Conservation (phyloP, 2,113 vertebrate species). For the Myrmecophaga tridactyla region DNA sequence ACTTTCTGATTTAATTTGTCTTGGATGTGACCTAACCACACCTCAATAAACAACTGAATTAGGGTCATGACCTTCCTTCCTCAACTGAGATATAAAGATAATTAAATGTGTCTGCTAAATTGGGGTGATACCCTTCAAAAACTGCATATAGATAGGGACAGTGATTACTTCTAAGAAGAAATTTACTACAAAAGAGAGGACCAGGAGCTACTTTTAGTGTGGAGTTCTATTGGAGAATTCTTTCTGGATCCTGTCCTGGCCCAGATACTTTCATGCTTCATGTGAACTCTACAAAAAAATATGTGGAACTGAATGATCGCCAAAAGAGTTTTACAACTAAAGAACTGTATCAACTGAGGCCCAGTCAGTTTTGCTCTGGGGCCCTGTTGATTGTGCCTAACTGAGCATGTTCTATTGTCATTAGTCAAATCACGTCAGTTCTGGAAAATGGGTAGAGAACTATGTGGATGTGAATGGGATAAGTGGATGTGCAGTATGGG, state of each 20-base stretch:
- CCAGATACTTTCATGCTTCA: neutral
- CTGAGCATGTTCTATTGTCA: neutral
- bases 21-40: neutral
- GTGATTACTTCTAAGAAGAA: neutral
- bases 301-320: neutral
- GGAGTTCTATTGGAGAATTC: neutral
- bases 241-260: neutral
- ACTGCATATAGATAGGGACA: neutral
- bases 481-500: neutral
- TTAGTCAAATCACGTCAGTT: neutral
- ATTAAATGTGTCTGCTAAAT: neutral
- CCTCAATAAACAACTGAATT: neutral
- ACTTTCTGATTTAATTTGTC: conserved; percentile 13
- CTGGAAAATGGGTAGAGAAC: neutral
- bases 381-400: neutral
- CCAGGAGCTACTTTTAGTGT: neutral
- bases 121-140: neutral
- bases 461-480: neutral
- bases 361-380: neutral
- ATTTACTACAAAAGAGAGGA: neutral
- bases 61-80: neutral
- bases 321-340: neutral
- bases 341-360: neutral
- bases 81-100: neutral
- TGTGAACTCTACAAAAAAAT: neutral